Percentiles rank a stretch among this genome's conserved stretches.
phyloP scores from a whole-genome alignment of 2,113 vertebrate genomes.

The Gasterosteus aculeatus region DNA sequence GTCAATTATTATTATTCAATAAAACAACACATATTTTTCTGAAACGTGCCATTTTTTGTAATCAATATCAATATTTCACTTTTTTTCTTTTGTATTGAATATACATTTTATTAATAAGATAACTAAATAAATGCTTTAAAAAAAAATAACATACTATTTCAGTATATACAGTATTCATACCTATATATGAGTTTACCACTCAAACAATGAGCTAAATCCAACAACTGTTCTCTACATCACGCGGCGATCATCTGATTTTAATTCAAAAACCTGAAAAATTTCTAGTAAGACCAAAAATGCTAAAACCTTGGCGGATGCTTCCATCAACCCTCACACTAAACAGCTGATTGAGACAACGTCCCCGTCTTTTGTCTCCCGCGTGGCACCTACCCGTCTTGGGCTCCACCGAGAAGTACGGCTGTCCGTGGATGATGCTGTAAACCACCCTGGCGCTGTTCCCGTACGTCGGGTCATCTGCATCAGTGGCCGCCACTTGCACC shows the following conservation, averaged over 20 bases:
- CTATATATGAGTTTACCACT: background rate
- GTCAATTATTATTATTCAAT: background rate
- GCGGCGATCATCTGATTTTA: background rate
- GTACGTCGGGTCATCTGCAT: constrained; percentile 96
- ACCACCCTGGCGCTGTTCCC: constrained; percentile 96
- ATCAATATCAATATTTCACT: background rate
- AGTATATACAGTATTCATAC: background rate
- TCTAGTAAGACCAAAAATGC: background rate
- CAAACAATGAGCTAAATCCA: background rate
- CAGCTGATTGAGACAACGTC: background rate
- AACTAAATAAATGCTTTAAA: too few relatives aligned
- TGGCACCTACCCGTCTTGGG: constrained; percentile 90
- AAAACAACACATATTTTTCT: background rate
- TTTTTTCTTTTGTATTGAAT: background rate
- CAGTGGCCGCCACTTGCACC: constrained; percentile 95
- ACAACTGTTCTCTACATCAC: background rate
- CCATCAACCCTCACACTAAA: background rate
- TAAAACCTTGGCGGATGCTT: background rate
- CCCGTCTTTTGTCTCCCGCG: background rate
- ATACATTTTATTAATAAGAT: background rate
- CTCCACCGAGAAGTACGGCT: constrained; percentile 98
- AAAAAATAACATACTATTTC: background rate
- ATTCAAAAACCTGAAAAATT: background rate
- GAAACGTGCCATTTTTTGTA: background rate
- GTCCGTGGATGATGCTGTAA: constrained; percentile 96